These are phyloP conservation scores for Salpingus planirostris DNA, from an alignment of 2,888 invertebrate genomes.

Conservation along the genomic window DNA sequence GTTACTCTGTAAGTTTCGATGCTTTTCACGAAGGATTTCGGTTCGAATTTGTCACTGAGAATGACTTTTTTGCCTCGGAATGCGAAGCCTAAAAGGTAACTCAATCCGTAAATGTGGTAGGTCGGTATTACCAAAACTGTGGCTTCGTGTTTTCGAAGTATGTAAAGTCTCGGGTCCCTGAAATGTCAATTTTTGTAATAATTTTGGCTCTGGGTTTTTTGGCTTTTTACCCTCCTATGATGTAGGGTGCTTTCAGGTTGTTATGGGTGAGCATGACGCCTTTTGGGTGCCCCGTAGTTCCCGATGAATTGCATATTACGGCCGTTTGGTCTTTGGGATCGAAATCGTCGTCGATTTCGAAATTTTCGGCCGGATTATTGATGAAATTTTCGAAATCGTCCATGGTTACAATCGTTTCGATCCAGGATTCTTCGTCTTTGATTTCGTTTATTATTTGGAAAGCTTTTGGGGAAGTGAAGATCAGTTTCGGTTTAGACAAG, in stretches of 20 bases:
- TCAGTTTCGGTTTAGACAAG: conserved; percentile 4
- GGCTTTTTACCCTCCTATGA: too few relatives aligned
- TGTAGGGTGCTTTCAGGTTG: too few relatives aligned
- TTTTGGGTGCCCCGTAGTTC: conserved; percentile 4
- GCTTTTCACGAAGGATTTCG: conserved; percentile 54
- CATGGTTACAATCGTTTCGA: conserved; percentile 1
- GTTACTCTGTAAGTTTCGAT: conserved; percentile 62
- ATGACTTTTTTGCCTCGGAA: conserved; percentile 18
- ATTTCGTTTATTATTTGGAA: not conserved
- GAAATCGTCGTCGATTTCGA: conserved; percentile 2
- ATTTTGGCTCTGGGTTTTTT: too few relatives aligned
- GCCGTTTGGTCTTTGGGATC: conserved; percentile 1
- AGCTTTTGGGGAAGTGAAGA: not conserved
- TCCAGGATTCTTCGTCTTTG: conserved; percentile 1
- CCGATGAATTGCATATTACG: conserved; percentile 4
- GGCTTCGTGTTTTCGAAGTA: too few relatives aligned
- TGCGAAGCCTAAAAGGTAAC: too few relatives aligned
- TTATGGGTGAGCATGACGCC: conserved; percentile 5
- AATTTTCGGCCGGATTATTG: conserved; percentile 1
- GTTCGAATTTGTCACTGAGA: conserved; percentile 25
- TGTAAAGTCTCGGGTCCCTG: too few relatives aligned
- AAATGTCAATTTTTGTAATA: too few relatives aligned
- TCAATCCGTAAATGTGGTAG: conserved; percentile 25
- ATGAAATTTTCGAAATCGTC: conserved; percentile 3
- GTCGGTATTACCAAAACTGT: conserved; percentile 18